Base-by-base conservation (phyloP, 2,888 invertebrate species). In the Mallateleia sp. region DNA sequence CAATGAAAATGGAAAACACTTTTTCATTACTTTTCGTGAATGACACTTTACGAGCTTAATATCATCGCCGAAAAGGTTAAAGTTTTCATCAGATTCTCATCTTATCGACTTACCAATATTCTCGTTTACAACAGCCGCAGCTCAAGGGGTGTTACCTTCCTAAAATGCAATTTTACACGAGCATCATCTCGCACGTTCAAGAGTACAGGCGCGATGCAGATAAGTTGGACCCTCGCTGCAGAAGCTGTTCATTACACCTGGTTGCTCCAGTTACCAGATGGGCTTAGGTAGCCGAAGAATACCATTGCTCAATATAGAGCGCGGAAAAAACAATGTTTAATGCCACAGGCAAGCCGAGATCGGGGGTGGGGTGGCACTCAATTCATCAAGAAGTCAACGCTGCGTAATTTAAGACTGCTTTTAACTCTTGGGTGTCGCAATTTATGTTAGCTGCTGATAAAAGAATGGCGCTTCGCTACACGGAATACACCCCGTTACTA, bases 331-430 rank as follows among this genome's bases (percentile, higher is more conserved):
- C 93, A 93, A 92, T 93, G 92, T 92, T 92, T 92, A 93, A 93
- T 93, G 92, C 92, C 87, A 90, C 87, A 47, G 69, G 71, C 56
- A 58, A 69, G 62, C 52, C 34, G 52, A 71, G 69, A 42, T 64
- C 89, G 74, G 80, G 88, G 82, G 85, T 84, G 81, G 85, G 92
- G 91, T 92, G 92, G 95, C 94, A 95, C 95, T 95, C 95, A 94
- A 95, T 95, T 95, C 95, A 95, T 95, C 95, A 95, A 93, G 92
- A 91, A 95, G 94, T 95, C 95, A 95, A 95, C 85, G 93, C 93
- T 91, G 93, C 93, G 95, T 95, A 95, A 95, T 95, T 95, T 95
- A 95, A 95, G 95, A 95, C 95, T 95, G 95, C 95, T 95, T 95
- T 95, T 95, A 95, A 95, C 95, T 94, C 95, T 93, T 93, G 94